Conservation (phyloP, 2,888 invertebrate species). For the Synergus laeviventris region DNA sequence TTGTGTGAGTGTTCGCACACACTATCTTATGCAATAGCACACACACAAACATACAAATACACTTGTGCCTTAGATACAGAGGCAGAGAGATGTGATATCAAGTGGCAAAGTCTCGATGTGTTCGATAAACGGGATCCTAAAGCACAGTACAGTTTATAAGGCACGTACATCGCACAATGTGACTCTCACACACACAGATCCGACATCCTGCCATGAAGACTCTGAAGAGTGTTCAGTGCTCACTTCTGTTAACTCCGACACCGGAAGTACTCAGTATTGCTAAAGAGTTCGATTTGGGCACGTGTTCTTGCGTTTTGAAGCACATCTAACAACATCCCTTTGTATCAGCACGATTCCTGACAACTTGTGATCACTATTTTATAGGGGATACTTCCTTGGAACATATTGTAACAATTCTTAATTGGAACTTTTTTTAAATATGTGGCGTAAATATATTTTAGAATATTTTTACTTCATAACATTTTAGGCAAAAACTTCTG, state of each 20-base stretch:
- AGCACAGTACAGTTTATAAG: slow-evolving; percentile 39
- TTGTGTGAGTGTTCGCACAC: background rate
- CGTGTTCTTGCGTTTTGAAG: background rate
- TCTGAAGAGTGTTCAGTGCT: background rate
- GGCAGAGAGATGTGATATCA: slow-evolving; percentile 45
- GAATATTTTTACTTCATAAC: no score
- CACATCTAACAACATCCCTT: background rate
- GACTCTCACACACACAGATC: slow-evolving; percentile 49
- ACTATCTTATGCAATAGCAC: slow-evolving; percentile 30
- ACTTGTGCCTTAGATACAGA: slow-evolving; percentile 15
- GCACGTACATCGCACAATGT: slow-evolving; percentile 46
- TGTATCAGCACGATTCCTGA: background rate
- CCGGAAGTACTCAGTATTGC: slow-evolving; percentile 39
- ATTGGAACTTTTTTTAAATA: no score
- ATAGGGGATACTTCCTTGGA: background rate
- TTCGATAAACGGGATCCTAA: slow-evolving; percentile 61
- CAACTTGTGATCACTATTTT: background rate
- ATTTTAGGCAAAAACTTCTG: no score
- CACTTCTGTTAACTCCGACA: slow-evolving; percentile 2
- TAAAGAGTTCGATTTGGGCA: slow-evolving; percentile 33
- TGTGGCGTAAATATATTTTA: no score
- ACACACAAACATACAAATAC: background rate
- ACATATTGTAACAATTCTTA: no score
- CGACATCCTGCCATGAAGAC: background rate
- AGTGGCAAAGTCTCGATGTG: slow-evolving; percentile 51